Evolutionary conservation across 1,140 invertebrate species (phyloP).

Genomic region (Oncopodura yosiiana): DNA sequence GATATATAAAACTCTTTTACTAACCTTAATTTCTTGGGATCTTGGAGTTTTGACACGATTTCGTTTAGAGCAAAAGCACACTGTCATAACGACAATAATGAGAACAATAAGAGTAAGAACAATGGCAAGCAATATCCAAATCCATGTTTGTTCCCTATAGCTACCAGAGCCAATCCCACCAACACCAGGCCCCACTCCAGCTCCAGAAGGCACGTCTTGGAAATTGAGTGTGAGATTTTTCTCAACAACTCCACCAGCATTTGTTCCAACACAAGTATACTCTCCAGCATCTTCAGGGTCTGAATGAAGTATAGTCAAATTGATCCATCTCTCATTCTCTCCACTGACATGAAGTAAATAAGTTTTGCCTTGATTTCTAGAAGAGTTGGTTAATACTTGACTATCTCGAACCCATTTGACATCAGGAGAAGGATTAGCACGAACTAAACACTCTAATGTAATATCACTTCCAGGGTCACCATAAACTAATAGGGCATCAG

Average conservation of each 20-base stretch:
- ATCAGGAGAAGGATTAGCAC: slow-evolving; percentile 70
- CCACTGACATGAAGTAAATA: slow-evolving; percentile 38
- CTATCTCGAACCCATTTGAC: slow-evolving; percentile 75
- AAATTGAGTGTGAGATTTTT: slow-evolving; percentile 60
- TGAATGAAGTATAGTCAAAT: slow-evolving; percentile 63
- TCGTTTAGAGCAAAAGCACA: slow-evolving; percentile 35
- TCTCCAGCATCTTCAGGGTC: slow-evolving; percentile 66
- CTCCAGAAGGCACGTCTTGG: slow-evolving; percentile 53
- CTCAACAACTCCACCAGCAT: slow-evolving; percentile 58
- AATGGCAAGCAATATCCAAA: slow-evolving; percentile 46
- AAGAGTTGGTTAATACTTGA: slow-evolving; percentile 49
- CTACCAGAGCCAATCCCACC: slow-evolving; percentile 42
- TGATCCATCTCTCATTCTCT: slow-evolving; percentile 52
- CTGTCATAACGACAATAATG: slow-evolving; percentile 33
- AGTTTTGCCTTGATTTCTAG: slow-evolving; percentile 37
- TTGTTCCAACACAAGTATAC: slow-evolving; percentile 66
- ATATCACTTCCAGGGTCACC: slow-evolving; percentile 62
- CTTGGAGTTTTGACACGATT: slow-evolving; percentile 19
- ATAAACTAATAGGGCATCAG: slow-evolving; percentile 49
- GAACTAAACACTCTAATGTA: slow-evolving; percentile 66
- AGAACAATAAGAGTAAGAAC: slow-evolving; percentile 44
- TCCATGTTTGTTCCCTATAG: slow-evolving; percentile 32
- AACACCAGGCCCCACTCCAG: slow-evolving; percentile 46
- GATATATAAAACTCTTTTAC: background rate
- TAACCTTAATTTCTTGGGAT: slow-evolving; percentile 30